Percentiles rank a stretch among this genome's conserved stretches.
Conservation (phyloP, 2,888 invertebrate species). For the Pheosia tremula region DNA sequence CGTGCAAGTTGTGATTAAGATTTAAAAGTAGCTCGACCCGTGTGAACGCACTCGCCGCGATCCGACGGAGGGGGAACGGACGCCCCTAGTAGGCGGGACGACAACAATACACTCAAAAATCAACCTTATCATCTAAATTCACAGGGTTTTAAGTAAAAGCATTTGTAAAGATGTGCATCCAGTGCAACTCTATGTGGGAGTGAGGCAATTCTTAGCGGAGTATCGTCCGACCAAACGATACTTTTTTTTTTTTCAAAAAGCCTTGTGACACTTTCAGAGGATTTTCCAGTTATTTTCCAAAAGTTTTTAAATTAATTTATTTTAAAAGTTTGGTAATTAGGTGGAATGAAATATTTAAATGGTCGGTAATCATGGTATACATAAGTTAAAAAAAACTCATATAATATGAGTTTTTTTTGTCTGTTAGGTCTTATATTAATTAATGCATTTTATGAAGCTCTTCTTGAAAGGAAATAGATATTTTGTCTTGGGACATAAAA, state of each 20-base stretch:
- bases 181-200: constrained; percentile 70
- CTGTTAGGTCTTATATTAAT: no score
- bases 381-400: no score
- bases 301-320: neutral
- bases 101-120: constrained; percentile 34
- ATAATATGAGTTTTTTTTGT: no score
- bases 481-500: no score
- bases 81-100: constrained; percentile 82
- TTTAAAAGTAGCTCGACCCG: constrained; percentile 75
- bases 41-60: constrained; percentile 73
- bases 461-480: no score
- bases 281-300: neutral
- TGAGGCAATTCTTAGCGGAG: constrained; percentile 73
- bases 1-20: constrained; percentile 77
- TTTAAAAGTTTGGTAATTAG: neutral
- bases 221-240: constrained; percentile 68
- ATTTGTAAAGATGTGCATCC: constrained; percentile 55
- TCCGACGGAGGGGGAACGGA: constrained; percentile 70
- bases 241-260: constrained; percentile 61
- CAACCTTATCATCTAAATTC: constrained; percentile 25
- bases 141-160: constrained; percentile 37
- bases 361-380: no score
- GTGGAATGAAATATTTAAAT: no score
- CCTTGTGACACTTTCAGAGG: constrained; percentile 19
- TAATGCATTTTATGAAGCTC: no score